Conservation (phyloP, 2,797 vertebrate species). For the Pseudochirops corinnae region DNA sequence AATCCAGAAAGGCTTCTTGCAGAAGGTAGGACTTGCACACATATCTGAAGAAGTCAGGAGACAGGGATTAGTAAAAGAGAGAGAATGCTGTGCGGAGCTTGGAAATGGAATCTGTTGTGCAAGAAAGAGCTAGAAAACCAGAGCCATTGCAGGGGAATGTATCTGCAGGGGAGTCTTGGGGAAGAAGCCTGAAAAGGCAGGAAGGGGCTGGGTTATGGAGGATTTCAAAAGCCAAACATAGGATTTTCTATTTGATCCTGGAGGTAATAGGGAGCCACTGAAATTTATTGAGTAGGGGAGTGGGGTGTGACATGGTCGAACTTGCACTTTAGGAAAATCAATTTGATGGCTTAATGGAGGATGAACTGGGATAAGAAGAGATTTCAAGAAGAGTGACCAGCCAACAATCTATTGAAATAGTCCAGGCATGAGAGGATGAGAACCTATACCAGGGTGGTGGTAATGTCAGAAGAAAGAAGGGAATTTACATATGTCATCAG, state of each 20-base stretch:
- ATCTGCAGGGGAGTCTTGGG: not conserved
- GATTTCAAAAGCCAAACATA: not conserved
- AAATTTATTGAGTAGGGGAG: not conserved
- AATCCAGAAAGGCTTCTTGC: not conserved
- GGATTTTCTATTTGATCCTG: not conserved
- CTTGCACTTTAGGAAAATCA: not conserved
- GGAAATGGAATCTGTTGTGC: not conserved
- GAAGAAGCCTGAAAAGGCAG: not conserved
- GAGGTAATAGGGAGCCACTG: not conserved
- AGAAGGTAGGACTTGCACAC: not conserved
- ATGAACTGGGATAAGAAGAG: not conserved
- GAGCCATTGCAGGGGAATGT: not conserved
- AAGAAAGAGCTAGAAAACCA: not conserved
- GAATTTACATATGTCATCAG: not conserved
- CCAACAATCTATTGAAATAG: not conserved
- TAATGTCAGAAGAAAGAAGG: not conserved
- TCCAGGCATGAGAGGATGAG: not conserved
- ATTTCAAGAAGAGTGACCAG: not conserved
- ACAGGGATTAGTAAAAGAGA: not conserved
- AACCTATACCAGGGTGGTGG: not conserved
- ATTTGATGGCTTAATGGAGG: too few species aligned
- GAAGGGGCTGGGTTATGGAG: not conserved
- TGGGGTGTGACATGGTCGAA: not conserved
- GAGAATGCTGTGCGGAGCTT: not conserved
- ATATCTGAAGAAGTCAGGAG: not conserved